Evolutionary conservation across 2,797 vertebrate genomes (phyloP).

Genomic region (Lepus townsendii): DNA sequence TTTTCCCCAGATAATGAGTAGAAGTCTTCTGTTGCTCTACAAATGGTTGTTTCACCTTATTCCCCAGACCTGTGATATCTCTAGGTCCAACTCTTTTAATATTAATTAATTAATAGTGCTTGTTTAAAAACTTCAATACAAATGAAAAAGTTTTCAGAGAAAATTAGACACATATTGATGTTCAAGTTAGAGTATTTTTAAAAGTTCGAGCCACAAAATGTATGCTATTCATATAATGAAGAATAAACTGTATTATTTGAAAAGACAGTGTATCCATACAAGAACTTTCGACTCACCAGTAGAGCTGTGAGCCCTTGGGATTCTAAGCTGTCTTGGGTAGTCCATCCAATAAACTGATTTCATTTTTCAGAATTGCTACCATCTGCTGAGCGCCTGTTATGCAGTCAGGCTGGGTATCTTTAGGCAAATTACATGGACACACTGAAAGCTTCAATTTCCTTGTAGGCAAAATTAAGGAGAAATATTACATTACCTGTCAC

Average conservation of each 20-base stretch:
- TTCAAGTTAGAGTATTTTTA: conserved; percentile 42
- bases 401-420: conserved; percentile 10
- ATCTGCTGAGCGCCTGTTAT: not conserved
- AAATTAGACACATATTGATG: conserved; percentile 24
- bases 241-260: conserved; percentile 54
- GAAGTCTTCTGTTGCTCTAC: conserved; percentile 54
- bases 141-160: conserved; percentile 61
- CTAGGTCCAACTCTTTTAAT: conserved; percentile 52
- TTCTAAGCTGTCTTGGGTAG: conserved; percentile 4
- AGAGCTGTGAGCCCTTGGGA: not conserved
- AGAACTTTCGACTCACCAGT: conserved; percentile 12
- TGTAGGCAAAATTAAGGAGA: conserved; percentile 41
- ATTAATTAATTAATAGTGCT: conserved; percentile 7
- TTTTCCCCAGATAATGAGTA: conserved; percentile 65
- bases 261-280: conserved; percentile 40
- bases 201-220: conserved; percentile 15
- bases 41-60: conserved; percentile 46
- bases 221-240: conserved; percentile 51
- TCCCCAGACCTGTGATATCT: conserved; percentile 39
- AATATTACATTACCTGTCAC: conserved; percentile 1
- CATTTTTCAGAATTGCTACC: conserved; percentile 29
- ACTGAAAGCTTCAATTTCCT: not conserved
- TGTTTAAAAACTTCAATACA: conserved; percentile 46
- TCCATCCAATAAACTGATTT: not conserved
- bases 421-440: not conserved